Evolutionary conservation across 2,888 invertebrate species (phyloP), one percentile per base, ranked within the genome.

Genomic region (Tinea trinotella): DNA sequence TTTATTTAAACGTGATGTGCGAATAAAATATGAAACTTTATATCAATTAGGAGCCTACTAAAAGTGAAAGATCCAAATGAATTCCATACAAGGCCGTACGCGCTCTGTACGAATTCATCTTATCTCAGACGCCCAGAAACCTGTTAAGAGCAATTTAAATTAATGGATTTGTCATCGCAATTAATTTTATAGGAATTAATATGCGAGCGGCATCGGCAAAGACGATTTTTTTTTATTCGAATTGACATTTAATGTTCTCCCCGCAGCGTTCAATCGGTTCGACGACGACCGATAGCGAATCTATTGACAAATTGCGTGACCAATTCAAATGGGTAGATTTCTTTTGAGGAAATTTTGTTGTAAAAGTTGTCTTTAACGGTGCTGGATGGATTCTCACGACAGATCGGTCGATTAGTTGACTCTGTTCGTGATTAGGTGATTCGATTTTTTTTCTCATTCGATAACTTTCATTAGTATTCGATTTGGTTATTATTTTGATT

Each of bases 241-340:
- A 81, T 80, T 81, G 83, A 82, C 83, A 82, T 77, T 73, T 76
- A 83, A 83, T 82, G 70, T 76, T 74, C 68, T 67, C 64, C 46
- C 46, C 46, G 52, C 34, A 15, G 52, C 64, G 68, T 71, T 69
- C 73, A 74, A 74, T 77, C 70, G 76, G 69, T 71, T 64, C 66
- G 65, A 67, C 73, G 73, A 75, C 75, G 82, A 84, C 78, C 46
- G 46, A 44, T 40, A 74, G 74, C 65, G 67, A 73, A 82, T 79
- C 81, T 81, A 84, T 84, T 83, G 83, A 85, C 82, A 80, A 84
- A 85, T 80, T 78, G 84, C 83, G 81, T 84, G 83, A 78, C 85
- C 77, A 85, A 85, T 85, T 70, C 73, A 62, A 84, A 83, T 84
- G 84, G 74, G 84, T 81, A 80, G 79, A 81, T 81, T 82, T 76